Evolutionary conservation across 2,888 invertebrate genomes (phyloP).

Genomic region (Ichneumoninae sp.): DNA sequence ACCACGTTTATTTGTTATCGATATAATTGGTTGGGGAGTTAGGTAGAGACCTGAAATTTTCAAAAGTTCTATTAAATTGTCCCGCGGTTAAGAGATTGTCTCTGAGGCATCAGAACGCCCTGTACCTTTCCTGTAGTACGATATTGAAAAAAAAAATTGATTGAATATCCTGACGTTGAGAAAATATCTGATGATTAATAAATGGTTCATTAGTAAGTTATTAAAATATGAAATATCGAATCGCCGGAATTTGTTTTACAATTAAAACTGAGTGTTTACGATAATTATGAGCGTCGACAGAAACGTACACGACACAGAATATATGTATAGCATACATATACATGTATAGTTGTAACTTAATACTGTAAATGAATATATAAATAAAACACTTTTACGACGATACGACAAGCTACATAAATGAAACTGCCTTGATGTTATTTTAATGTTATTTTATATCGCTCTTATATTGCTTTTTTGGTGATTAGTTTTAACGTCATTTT

Average conservation of each 20-base stretch:
- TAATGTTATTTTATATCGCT: conserved; percentile 46
- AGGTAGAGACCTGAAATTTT: neutral
- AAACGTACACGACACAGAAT: neutral
- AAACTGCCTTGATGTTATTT: conserved; percentile 66
- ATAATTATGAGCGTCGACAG: conserved; percentile 28
- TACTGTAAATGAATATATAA: conserved; percentile 10
- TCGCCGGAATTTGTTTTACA: conserved; percentile 6
- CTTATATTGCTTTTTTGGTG: conserved; percentile 61
- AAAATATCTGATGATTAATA: conserved; percentile 16
- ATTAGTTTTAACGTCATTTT: conserved; percentile 65
- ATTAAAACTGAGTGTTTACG: conserved; percentile 33
- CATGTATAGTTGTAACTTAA: conserved; percentile 23
- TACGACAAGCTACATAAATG: conserved; percentile 70
- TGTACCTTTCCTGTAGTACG: conserved; percentile 18
- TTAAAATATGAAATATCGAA: conserved; percentile 19
- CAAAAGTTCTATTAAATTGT: neutral
- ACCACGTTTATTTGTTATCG: neutral
- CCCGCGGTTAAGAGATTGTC: conserved; percentile 4
- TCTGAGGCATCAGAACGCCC: conserved; percentile 2
- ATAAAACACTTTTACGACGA: conserved; percentile 64
- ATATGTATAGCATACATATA: conserved; percentile 16
- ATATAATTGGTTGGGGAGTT: conserved; percentile 51
- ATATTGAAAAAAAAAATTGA: neutral
- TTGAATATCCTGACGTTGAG: neutral
- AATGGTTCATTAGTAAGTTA: conserved; percentile 18